Conservation (phyloP, 2,797 vertebrate species). For the Pristis pectinata region DNA sequence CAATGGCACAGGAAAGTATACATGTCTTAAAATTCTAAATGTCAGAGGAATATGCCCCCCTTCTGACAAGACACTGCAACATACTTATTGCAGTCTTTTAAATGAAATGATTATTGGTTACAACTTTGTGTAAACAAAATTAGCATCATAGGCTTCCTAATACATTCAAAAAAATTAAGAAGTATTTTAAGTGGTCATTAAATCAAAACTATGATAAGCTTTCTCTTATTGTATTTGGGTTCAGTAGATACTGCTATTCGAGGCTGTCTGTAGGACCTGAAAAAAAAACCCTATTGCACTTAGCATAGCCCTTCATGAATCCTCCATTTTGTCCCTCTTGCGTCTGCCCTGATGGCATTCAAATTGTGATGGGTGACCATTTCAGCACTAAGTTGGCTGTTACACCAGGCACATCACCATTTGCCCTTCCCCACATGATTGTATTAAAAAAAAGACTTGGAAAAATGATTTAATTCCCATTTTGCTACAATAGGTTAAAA, state of each 20-base stretch:
- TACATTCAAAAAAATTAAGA: not conserved
- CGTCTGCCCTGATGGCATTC: not conserved
- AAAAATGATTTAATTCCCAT: not conserved
- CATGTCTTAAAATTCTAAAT: not conserved
- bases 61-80: not conserved
- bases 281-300: not conserved
- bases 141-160: not conserved
- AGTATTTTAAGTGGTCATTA: conserved; percentile 11
- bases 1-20: not conserved
- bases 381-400: not conserved
- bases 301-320: not conserved
- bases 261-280: not conserved
- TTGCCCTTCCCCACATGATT: not conserved
- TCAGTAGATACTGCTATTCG: conserved; percentile 3
- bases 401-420: not conserved
- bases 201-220: not conserved
- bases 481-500: not conserved
- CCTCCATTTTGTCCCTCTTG: not conserved
- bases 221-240: not conserved
- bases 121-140: not conserved
- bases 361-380: not conserved
- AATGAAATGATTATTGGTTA: conserved; percentile 1
- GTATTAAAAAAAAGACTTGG: not conserved
- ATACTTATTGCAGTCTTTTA: not conserved
- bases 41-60: not conserved